Conservation (phyloP, 2,888 invertebrate species). For the Acholoe squamosa region DNA sequence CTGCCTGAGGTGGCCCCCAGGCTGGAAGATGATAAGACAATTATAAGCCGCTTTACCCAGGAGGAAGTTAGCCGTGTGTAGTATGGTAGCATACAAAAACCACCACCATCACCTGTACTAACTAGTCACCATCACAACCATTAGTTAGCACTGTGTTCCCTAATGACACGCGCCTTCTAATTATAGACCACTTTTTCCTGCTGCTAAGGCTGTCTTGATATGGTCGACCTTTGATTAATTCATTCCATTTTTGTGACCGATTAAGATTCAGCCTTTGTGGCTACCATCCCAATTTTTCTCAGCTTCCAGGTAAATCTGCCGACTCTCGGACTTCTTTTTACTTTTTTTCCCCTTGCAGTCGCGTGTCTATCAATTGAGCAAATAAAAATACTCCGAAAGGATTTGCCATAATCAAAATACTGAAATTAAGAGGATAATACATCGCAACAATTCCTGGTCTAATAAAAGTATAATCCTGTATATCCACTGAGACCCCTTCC, state of each 20-base stretch:
- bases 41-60: too few relatives aligned
- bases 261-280: neutral
- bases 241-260: conserved; percentile 3
- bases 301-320: neutral
- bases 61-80: neutral
- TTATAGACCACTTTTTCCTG: neutral
- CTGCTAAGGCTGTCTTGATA: neutral
- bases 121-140: conserved; percentile 19
- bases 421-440: neutral
- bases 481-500: neutral
- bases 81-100: neutral
- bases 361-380: too few relatives aligned
- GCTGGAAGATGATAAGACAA: too few relatives aligned
- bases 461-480: neutral
- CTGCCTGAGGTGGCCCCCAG: too few relatives aligned
- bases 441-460: neutral
- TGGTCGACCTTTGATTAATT: conserved; percentile 21
- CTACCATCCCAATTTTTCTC: conserved; percentile 1
- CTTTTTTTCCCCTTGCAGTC: neutral
- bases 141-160: neutral
- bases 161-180: neutral
- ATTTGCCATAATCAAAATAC: neutral
- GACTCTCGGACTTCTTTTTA: neutral
- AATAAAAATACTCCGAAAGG: neutral
- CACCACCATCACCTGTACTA: neutral